These are phyloP conservation scores for Alligator mississippiensis DNA, from an alignment of 2,113 vertebrate genomes.

Conservation along the genomic window DNA sequence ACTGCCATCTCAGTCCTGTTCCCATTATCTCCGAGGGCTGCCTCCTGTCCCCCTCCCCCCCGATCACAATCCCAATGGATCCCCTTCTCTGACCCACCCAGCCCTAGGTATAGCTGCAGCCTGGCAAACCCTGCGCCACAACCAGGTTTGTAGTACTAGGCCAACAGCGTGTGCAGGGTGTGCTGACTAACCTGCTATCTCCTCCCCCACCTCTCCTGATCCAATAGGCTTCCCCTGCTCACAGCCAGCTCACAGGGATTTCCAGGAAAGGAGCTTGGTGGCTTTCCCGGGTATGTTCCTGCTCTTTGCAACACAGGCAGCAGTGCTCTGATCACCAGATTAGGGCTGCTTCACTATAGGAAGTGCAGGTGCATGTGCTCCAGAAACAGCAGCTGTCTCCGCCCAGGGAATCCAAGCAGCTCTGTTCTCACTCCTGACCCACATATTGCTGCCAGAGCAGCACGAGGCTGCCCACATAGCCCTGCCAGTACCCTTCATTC, in stretches of 20 bases:
- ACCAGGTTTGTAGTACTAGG: too few relatives aligned
- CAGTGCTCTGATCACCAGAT: not conserved
- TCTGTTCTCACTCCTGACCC: not conserved
- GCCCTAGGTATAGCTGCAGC: not conserved
- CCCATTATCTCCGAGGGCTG: not conserved
- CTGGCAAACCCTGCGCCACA: not conserved
- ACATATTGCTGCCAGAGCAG: too few relatives aligned
- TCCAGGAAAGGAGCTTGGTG: not conserved
- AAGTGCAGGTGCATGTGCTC: not conserved
- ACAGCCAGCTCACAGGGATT: conserved; percentile 15
- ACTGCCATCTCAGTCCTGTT: not conserved
- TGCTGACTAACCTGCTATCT: not conserved
- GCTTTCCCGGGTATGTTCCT: conserved; percentile 16
- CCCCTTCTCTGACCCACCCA: not conserved
- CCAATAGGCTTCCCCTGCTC: not conserved
- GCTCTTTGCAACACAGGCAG: not conserved
- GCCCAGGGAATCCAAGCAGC: not conserved
- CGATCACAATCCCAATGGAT: not conserved
- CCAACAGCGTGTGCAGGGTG: not conserved
- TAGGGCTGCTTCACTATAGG: not conserved
- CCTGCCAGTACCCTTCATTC: not conserved
- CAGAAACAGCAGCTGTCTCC: not conserved
- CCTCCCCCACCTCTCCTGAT: not conserved
- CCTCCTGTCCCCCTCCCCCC: not conserved
- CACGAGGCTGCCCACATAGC: not conserved